These are phyloP conservation scores for Caenorhabditis sp. DNA, from an alignment of 2,888 invertebrate genomes.

Conservation along the genomic window DNA sequence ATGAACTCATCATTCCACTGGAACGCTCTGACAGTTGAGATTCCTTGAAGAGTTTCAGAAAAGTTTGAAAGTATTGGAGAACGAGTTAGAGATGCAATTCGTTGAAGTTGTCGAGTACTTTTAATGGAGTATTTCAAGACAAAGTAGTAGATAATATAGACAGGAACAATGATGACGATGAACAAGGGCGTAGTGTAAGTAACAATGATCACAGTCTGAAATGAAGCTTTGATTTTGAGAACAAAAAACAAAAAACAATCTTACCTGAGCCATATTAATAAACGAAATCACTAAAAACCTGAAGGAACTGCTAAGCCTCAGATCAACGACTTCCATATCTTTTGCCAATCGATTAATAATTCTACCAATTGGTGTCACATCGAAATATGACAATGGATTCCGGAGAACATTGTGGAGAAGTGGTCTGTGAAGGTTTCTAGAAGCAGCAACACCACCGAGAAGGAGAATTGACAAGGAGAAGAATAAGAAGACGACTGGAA, in stretches of 20 bases:
- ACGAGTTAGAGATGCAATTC: conserved; percentile 80
- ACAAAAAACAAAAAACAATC: background rate
- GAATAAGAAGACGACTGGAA: conserved; percentile 71
- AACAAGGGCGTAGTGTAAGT: conserved; percentile 81
- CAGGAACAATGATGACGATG: conserved; percentile 77
- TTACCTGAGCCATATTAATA: conserved; percentile 69
- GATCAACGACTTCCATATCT: conserved; percentile 81
- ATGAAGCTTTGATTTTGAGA: background rate
- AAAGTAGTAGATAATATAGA: conserved; percentile 77
- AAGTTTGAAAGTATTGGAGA: conserved; percentile 83
- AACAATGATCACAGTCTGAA: conserved; percentile 76
- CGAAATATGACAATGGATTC: conserved; percentile 80
- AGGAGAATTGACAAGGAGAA: conserved; percentile 74
- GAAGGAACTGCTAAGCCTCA: conserved; percentile 76
- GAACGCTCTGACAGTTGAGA: conserved; percentile 81
- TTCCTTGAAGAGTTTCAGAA: conserved; percentile 81
- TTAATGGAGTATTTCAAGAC: conserved; percentile 93
- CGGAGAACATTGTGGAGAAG: conserved; percentile 75
- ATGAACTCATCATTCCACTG: conserved; percentile 76
- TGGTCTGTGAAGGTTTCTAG: conserved; percentile 78
- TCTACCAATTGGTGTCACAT: conserved; percentile 81
- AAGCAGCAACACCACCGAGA: conserved; percentile 79
- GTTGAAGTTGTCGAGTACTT: conserved; percentile 90
- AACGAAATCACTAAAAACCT: conserved; percentile 75
- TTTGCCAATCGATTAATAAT: conserved; percentile 81